Conservation (phyloP, 1,140 invertebrate genomes). For the Lepidurus packardi region DNA sequence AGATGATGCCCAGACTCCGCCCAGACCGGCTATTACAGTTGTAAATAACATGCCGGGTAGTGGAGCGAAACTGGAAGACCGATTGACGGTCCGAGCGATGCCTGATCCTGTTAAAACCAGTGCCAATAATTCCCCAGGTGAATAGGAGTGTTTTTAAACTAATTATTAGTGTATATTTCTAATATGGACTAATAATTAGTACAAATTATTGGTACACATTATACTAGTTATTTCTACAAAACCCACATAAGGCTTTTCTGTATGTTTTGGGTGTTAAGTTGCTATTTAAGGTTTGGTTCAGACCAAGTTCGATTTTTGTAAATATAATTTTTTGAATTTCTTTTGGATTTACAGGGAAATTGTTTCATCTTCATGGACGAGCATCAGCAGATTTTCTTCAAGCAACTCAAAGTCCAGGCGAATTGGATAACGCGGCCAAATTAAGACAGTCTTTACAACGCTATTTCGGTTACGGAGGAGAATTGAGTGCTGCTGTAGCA, state of each 20-base stretch:
- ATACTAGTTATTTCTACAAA: too few species aligned
- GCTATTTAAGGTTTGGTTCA: too few species aligned
- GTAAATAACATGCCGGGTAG: slow-evolving; percentile 19
- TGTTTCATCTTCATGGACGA: slow-evolving; percentile 40
- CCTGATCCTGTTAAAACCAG: slow-evolving; percentile 44
- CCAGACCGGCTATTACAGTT: background rate
- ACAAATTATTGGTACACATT: too few species aligned
- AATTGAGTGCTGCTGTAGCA: slow-evolving; percentile 18
- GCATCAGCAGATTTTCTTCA: slow-evolving; percentile 41
- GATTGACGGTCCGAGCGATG: slow-evolving; percentile 53
- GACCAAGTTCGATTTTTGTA: too few species aligned
- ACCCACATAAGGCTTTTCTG: too few species aligned
- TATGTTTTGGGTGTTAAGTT: too few species aligned
- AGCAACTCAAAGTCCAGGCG: slow-evolving; percentile 29
- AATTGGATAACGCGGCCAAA: slow-evolving; percentile 30
- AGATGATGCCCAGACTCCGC: background rate
- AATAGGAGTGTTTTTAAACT: background rate
- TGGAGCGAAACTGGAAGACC: slow-evolving; percentile 41
- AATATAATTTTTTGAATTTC: background rate
- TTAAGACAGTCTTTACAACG: slow-evolving; percentile 33
- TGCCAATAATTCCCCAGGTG: background rate
- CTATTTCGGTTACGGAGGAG: background rate
- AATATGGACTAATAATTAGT: too few species aligned
- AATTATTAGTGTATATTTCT: too few species aligned
- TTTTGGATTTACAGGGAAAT: slow-evolving; percentile 26